These are phyloP conservation scores for Tetragonisca angustula DNA, from an alignment of 2,888 invertebrate genomes.

Conservation along the genomic window DNA sequence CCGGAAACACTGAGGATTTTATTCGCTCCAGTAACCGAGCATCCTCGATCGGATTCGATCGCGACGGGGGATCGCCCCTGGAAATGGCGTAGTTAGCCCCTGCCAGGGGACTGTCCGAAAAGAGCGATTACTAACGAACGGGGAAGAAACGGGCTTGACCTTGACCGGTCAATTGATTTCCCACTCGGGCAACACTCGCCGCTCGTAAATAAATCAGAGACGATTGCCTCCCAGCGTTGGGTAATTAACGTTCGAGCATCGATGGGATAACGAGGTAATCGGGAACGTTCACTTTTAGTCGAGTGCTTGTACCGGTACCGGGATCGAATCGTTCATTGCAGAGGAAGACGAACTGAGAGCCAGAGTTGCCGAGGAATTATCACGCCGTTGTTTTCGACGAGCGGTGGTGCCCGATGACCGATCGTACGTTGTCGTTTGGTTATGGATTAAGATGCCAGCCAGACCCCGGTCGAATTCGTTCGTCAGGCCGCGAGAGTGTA, in stretches of 20 bases:
- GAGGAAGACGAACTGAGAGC: neutral
- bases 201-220: slow-evolving; percentile 13
- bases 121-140: neutral
- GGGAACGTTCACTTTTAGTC: slow-evolving; percentile 2
- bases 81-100: neutral
- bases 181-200: neutral
- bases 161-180: slow-evolving; percentile 12
- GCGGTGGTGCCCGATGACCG: neutral
- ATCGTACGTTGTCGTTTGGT: slow-evolving; percentile 45
- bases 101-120: neutral
- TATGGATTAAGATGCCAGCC: slow-evolving; percentile 64
- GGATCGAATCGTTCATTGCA: slow-evolving; percentile 14
- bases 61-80: too few relatives aligned
- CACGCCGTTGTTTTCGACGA: neutral
- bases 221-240: slow-evolving; percentile 3
- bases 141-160: neutral
- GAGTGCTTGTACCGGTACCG: neutral
- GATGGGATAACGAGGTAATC: slow-evolving; percentile 28
- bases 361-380: slow-evolving; percentile 10
- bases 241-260: slow-evolving; percentile 28
- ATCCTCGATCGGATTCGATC: neutral
- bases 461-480: slow-evolving; percentile 6
- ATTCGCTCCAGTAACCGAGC: slow-evolving; percentile 2
- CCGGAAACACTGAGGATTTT: slow-evolving; percentile 31
- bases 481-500: neutral